A percentile compares a stretch with the other conserved stretches of the same genome.
Evolutionary conservation across 2,888 invertebrate species (phyloP).

Genomic region (Drosophila meridionalis): DNA sequence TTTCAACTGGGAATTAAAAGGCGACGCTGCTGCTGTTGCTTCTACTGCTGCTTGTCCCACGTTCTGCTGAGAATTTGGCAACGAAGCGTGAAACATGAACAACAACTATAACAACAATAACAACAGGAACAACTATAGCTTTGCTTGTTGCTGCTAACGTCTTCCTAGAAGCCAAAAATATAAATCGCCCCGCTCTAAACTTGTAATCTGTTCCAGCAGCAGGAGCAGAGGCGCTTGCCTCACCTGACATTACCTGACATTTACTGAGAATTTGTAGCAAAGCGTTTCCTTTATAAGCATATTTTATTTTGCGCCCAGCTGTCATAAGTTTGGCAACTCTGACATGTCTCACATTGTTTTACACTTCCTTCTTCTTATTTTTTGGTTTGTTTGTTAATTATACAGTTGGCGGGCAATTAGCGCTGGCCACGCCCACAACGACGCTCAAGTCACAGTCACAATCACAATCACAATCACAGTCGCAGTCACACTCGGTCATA

Average conservation of each 20-base stretch:
- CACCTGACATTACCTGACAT: slow-evolving; percentile 39
- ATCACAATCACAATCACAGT: not conserved
- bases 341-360: slow-evolving; percentile 22
- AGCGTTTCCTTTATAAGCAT: slow-evolving; percentile 18
- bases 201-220: slow-evolving; percentile 44
- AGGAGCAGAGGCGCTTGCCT: not conserved
- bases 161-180: slow-evolving; percentile 45
- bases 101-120: slow-evolving; percentile 44
- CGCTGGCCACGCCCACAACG: slow-evolving; percentile 24
- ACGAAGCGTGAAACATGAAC: slow-evolving; percentile 78
- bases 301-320: slow-evolving; percentile 33
- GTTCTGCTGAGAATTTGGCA: slow-evolving; percentile 78
- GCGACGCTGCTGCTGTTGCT: slow-evolving; percentile 38
- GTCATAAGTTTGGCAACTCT: slow-evolving; percentile 53
- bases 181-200: slow-evolving; percentile 30
- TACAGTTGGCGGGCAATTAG: slow-evolving; percentile 49
- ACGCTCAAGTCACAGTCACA: not conserved
- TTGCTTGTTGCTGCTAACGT: slow-evolving; percentile 33
- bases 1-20: slow-evolving; percentile 66
- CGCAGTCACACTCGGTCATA: slow-evolving; percentile 3
- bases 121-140: slow-evolving; percentile 1
- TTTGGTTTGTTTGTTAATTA: slow-evolving; percentile 32
- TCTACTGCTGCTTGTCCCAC: slow-evolving; percentile 47
- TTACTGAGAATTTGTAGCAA: slow-evolving; percentile 42
- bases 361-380: slow-evolving; percentile 10